These are phyloP conservation scores for Mus musculus DNA, from an alignment of 2,113 vertebrate species.

Conservation along the genomic window DNA sequence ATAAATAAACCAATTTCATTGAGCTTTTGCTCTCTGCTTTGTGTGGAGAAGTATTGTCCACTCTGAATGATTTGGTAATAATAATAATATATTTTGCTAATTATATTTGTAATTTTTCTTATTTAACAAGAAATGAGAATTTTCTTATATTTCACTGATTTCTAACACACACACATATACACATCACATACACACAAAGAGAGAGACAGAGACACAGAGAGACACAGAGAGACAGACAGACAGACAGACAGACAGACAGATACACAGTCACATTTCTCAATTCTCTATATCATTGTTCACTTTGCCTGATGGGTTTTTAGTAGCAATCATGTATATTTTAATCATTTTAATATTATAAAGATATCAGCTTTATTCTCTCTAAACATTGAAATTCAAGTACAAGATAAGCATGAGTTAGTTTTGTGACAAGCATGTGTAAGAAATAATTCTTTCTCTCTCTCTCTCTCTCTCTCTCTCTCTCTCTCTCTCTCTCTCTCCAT, in stretches of 20 bases:
- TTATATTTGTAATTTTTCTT: not conserved
- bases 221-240: not conserved
- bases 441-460: too few species aligned
- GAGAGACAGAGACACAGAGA: not conserved
- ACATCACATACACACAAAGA: too few species aligned
- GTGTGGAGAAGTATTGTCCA: not conserved
- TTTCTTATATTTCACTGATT: not conserved
- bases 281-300: not conserved
- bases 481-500: too few species aligned
- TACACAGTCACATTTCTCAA: not conserved
- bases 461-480: too few species aligned
- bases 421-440: not conserved
- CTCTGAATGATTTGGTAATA: not conserved
- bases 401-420: not conserved
- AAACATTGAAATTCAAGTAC: not conserved
- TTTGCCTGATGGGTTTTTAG: not conserved
- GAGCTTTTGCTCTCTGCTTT: not conserved
- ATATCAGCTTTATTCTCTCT: not conserved
- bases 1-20: not conserved
- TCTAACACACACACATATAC: not conserved
- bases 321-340: not conserved
- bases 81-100: not conserved
- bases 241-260: not conserved
- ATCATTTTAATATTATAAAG: not conserved
- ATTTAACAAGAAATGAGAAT: slow-evolving; percentile 8